Evolutionary conservation across 2,113 vertebrate genomes (phyloP).

Genomic region (Nestor notabilis): DNA sequence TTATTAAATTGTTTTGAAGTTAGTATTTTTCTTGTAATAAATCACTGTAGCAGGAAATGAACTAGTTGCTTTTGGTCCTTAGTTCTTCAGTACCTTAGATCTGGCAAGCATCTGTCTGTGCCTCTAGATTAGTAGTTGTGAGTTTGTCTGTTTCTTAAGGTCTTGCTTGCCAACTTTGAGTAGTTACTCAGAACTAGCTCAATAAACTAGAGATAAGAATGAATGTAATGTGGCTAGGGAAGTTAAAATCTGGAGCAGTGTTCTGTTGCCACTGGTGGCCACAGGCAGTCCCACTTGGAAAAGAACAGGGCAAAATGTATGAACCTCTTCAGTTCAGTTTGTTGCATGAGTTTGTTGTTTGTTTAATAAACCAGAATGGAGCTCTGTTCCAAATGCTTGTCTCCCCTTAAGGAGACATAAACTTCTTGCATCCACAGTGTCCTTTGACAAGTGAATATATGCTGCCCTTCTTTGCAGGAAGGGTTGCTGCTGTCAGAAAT

Average conservation of each 20-base stretch:
- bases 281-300: fast-evolving
- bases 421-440: background rate
- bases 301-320: background rate
- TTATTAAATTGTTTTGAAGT: background rate
- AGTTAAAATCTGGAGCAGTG: background rate
- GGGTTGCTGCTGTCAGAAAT: background rate
- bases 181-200: background rate
- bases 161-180: background rate
- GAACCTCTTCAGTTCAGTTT: background rate
- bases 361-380: background rate
- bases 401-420: background rate
- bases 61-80: background rate
- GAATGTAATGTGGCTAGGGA: background rate
- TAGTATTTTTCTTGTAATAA: background rate
- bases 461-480: background rate
- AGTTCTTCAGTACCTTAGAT: background rate
- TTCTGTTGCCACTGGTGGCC: background rate
- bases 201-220: background rate
- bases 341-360: background rate
- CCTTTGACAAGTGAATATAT: background rate
- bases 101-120: background rate
- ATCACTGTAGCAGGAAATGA: background rate
- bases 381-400: background rate
- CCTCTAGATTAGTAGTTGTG: background rate
- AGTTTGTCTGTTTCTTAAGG: background rate